Evolutionary conservation across 2,888 invertebrate species (phyloP).

Genomic region (Epiblema foenella): DNA sequence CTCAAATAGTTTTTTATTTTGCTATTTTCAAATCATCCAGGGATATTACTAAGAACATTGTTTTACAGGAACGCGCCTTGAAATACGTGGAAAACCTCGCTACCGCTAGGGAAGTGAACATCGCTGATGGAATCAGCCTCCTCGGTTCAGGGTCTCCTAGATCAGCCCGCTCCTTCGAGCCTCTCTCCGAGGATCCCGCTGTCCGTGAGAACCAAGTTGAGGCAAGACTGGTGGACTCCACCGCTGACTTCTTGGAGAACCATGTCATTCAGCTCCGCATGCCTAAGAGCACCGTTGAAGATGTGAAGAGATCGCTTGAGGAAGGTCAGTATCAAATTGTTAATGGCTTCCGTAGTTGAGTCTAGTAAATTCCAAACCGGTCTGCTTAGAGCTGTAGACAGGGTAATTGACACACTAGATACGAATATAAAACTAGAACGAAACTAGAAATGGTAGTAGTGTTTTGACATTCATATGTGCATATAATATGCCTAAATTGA

Average conservation of each 20-base stretch:
- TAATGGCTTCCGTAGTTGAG: not conserved
- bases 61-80: slow-evolving; percentile 87
- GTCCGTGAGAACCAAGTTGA: slow-evolving; percentile 91
- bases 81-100: slow-evolving; percentile 87
- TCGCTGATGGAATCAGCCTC: slow-evolving; percentile 86
- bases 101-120: slow-evolving; percentile 81
- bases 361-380: not conserved
- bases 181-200: slow-evolving; percentile 88
- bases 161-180: slow-evolving; percentile 86
- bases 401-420: not conserved
- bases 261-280: slow-evolving; percentile 93
- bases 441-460: no score
- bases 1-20: no score
- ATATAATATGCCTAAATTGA: no score
- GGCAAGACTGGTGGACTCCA: slow-evolving; percentile 88
- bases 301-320: slow-evolving; percentile 90
- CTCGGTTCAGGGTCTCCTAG: slow-evolving; percentile 80
- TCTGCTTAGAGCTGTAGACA: not conserved
- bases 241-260: slow-evolving; percentile 90
- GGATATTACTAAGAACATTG: slow-evolving; percentile 45
- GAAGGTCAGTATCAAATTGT: slow-evolving; percentile 86
- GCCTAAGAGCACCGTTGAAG: slow-evolving; percentile 89
- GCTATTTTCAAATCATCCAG: not conserved
- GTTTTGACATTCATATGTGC: no score
- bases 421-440: no score